Evolutionary conservation across 2,888 invertebrate species (phyloP).

Genomic region (Microchrysa polita): DNA sequence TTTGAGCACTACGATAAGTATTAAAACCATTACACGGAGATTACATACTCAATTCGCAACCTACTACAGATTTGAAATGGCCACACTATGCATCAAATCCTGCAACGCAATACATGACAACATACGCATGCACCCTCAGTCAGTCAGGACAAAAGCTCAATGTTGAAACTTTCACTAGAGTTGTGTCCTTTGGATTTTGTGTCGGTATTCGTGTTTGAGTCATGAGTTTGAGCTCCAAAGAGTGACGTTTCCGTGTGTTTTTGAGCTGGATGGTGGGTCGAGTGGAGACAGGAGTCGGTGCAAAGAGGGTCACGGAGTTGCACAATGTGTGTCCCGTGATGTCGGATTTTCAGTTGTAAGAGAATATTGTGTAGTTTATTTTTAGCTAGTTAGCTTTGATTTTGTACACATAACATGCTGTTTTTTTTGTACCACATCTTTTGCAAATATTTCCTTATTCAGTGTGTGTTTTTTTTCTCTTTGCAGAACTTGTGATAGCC

Average conservation of each 20-base stretch:
- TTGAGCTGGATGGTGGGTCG: conserved; percentile 8
- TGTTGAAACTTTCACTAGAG: background rate
- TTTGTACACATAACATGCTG: background rate
- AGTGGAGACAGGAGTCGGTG: background rate
- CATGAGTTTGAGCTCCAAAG: conserved; percentile 21
- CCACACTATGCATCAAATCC: background rate
- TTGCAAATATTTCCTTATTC: conserved; percentile 24
- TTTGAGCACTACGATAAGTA: too few species aligned
- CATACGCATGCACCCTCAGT: conserved; percentile 25
- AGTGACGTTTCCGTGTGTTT: conserved; percentile 10
- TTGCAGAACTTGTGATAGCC: conserved; percentile 63
- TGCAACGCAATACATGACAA: background rate
- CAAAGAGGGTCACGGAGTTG: conserved; percentile 7
- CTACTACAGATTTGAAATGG: too few species aligned
- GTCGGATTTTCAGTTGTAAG: conserved; percentile 29
- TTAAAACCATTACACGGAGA: too few species aligned
- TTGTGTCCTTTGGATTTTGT: background rate
- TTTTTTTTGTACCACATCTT: background rate
- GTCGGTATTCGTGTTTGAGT: conserved; percentile 12
- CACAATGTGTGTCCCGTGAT: conserved; percentile 29
- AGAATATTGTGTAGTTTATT: conserved; percentile 28
- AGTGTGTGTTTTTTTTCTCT: conserved; percentile 47
- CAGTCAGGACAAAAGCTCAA: background rate
- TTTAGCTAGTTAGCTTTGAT: conserved; percentile 40
- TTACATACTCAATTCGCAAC: too few species aligned